Conservation (phyloP, 2,888 invertebrate species). For the Dynastes maya region DNA sequence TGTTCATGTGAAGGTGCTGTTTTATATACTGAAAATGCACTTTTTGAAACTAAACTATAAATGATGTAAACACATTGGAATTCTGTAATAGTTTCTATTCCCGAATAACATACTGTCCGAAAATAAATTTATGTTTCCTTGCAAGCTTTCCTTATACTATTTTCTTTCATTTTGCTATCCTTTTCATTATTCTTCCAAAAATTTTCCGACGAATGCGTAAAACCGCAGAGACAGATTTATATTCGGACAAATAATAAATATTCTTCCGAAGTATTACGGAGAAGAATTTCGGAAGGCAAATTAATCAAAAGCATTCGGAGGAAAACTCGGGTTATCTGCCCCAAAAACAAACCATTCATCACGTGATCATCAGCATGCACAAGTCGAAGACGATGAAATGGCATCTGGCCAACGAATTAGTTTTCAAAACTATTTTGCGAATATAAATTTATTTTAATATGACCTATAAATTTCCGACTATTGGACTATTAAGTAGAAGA, state of each 20-base stretch:
- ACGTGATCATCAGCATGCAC: constrained; percentile 24
- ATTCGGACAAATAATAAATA: constrained; percentile 34
- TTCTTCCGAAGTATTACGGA: constrained; percentile 7
- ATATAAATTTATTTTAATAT: background rate
- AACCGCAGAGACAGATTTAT: constrained; percentile 12
- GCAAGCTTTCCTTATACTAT: too few relatives aligned
- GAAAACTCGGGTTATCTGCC: constrained; percentile 3
- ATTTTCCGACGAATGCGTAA: background rate
- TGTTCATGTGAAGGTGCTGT: too few relatives aligned
- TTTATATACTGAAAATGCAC: too few relatives aligned
- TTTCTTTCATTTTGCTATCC: too few relatives aligned
- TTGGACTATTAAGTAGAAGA: background rate
- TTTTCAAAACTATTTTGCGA: constrained; percentile 37
- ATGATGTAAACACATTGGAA: too few relatives aligned
- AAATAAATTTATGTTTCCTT: too few relatives aligned
- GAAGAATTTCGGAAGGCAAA: constrained; percentile 32
- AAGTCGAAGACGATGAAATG: constrained; percentile 25
- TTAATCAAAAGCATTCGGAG: constrained; percentile 23
- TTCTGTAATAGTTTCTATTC: too few relatives aligned
- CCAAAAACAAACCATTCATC: constrained; percentile 41
- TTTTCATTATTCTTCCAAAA: too few relatives aligned
- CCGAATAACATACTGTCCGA: too few relatives aligned
- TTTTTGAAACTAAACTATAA: too few relatives aligned
- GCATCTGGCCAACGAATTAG: constrained; percentile 32
- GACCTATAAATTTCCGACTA: constrained; percentile 29